Percentiles rank a stretch among this genome's conserved stretches.
phyloP scores from a whole-genome alignment of 37 sponge, comb jelly and placozoan species.

The Beroe forskalii region DNA sequence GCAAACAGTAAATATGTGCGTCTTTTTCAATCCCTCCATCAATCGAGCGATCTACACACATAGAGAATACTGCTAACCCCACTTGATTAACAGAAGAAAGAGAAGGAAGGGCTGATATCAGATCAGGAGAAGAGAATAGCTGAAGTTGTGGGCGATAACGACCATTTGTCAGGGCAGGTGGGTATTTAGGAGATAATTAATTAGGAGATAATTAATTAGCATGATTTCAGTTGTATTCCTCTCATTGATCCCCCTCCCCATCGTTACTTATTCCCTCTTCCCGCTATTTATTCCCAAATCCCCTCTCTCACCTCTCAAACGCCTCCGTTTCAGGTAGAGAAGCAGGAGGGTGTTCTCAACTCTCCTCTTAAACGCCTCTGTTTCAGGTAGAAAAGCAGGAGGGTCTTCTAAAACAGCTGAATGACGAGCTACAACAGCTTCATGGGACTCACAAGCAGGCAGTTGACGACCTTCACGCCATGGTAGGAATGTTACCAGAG shows the following conservation, averaged over 20 bases:
- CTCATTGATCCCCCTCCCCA: not conserved
- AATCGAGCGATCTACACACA: too few species aligned
- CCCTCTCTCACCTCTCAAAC: not conserved
- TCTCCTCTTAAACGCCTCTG: not conserved
- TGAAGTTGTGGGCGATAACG: not conserved
- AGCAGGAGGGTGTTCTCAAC: not conserved
- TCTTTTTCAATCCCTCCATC: too few species aligned
- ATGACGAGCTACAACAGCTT: slow-evolving; percentile 53
- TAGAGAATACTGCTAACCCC: too few species aligned
- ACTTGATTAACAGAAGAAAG: slow-evolving; percentile 37
- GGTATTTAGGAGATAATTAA: too few species aligned
- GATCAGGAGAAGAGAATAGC: slow-evolving; percentile 25
- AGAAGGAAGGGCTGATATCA: not conserved
- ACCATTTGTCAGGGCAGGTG: slow-evolving; percentile 37
- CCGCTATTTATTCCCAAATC: not conserved
- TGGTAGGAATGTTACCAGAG: too few species aligned
- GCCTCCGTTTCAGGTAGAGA: too few species aligned
- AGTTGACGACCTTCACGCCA: not conserved
- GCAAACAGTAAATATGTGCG: too few species aligned
- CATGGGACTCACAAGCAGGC: slow-evolving; percentile 44
- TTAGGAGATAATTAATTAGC: too few species aligned
- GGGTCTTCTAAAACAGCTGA: slow-evolving; percentile 24
- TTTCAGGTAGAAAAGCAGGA: slow-evolving; percentile 55
- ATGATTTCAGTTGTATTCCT: too few species aligned
- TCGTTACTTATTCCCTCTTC: not conserved